Base-by-base conservation (phyloP, 2,888 invertebrate genomes). In the Philhelius pedissequus region DNA sequence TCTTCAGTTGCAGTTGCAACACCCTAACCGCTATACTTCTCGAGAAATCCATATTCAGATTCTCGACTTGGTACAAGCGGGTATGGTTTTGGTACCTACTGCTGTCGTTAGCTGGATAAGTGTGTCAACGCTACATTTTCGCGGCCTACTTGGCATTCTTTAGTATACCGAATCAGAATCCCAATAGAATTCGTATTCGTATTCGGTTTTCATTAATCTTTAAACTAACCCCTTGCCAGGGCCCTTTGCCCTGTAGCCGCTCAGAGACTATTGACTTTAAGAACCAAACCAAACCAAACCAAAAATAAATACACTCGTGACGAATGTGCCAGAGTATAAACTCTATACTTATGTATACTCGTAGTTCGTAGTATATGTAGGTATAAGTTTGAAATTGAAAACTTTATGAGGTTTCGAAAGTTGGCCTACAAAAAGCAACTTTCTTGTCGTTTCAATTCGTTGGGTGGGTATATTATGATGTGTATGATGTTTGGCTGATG, bases 211-310 rank as follows among this genome's bases (percentile, higher is more conserved):
- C 54, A 66, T 70, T 71, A 70, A 66, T 45, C 58, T 76, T 66
- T 81, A 71, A 64, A 35, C 43, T 60, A 66, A 71, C 70, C 50
- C 66, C 71, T 66, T 52, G 56, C 20, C 35, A 52, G 50, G 48
- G 60, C 32, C 48, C 60, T 40, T 48, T 62, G 54, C 68, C 71
- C 77, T 82, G 35, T 13, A 54, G 77, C 52, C 30, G 43, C 32
- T 60, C 32, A 58, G 30, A 56, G 64, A 76, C 40, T 76, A 66
- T 66, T 82, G 81, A 82, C 77, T 82, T 76, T 56, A 35, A 43
- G 38, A 52, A 62, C 8, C 52, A 62, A 73, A 73, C 58, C 43
- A n/a, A 50, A 43, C 4, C 43, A n/a, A 45, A 48, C 6, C 45
- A 73, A 77, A 77, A 50, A 48, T 50, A 52, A 43, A 82, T 22